Evolutionary conservation across 2,113 vertebrate genomes (phyloP).

Genomic region (Hippocampus zosterae): DNA sequence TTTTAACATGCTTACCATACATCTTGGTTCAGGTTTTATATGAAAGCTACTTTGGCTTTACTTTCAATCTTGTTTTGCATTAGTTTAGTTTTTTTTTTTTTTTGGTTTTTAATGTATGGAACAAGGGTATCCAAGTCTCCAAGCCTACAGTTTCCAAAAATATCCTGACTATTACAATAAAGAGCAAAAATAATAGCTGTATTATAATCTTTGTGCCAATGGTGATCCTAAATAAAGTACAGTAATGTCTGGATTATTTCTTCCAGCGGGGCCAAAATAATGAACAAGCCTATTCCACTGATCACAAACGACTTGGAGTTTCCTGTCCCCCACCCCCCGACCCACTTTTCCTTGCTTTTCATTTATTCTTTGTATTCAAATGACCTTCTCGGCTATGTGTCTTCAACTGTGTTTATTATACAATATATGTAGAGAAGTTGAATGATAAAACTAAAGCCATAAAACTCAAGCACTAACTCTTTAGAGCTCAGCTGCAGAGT

Average conservation of each 20-base stretch:
- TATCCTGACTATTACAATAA: not conserved
- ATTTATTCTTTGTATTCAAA: constrained; percentile 49
- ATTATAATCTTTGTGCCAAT: constrained; percentile 41
- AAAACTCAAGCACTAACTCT: constrained; percentile 77
- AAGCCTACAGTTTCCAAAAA: constrained; percentile 15
- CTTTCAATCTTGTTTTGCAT: constrained; percentile 26
- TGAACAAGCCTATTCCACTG: constrained; percentile 35
- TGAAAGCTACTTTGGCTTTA: constrained; percentile 39
- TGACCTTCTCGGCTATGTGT: constrained; percentile 57
- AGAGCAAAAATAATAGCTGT: constrained; percentile 24
- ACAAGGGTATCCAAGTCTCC: constrained; percentile 53
- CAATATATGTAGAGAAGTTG: constrained; percentile 64
- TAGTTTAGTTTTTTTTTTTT: constrained; percentile 1
- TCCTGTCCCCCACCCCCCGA: constrained; percentile 33
- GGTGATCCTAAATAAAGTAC: constrained; percentile 27
- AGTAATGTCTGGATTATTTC: constrained; percentile 34
- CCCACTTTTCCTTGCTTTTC: constrained; percentile 32
- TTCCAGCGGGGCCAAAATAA: constrained; percentile 50
- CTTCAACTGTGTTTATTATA: constrained; percentile 67
- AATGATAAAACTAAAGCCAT: constrained; percentile 77
- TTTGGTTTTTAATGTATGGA: constrained; percentile 3
- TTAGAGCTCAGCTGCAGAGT: constrained; percentile 71
- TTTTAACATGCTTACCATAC: constrained; percentile 25
- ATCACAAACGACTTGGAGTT: constrained; percentile 58
- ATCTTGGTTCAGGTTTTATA: constrained; percentile 44